Evolutionary conservation across 2,888 invertebrate species (phyloP).

Genomic region (Dynastes grantii): DNA sequence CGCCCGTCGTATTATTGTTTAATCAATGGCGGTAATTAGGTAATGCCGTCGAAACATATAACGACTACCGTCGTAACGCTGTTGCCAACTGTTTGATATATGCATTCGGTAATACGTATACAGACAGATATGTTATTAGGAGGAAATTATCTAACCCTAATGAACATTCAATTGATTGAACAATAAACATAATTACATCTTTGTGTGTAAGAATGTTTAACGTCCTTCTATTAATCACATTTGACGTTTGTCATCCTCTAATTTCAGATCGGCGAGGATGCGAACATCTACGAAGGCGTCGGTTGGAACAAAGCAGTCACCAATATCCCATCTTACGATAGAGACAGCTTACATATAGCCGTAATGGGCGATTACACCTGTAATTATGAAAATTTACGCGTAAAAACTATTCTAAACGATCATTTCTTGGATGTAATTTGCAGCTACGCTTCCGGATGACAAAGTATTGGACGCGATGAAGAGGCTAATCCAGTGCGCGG

Average conservation of each 20-base stretch:
- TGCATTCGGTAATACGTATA: no score
- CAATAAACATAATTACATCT: no score
- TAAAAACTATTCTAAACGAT: background rate
- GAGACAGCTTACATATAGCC: slow-evolving; percentile 76
- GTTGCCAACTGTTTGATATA: no score
- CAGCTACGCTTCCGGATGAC: slow-evolving; percentile 68
- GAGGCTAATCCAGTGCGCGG: slow-evolving; percentile 70
- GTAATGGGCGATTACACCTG: slow-evolving; percentile 75
- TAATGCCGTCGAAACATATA: background rate
- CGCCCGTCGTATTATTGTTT: no score
- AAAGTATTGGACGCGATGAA: slow-evolving; percentile 68
- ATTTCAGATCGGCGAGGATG: slow-evolving; percentile 76
- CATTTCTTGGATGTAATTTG: slow-evolving; percentile 19
- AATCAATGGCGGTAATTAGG: no score
- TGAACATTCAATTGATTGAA: no score
- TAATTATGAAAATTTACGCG: slow-evolving; percentile 58
- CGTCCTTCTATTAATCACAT: no score
- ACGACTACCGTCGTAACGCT: no score
- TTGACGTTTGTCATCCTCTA: no score
- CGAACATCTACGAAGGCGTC: slow-evolving; percentile 77
- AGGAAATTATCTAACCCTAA: no score
- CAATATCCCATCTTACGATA: slow-evolving; percentile 76
- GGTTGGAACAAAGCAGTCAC: slow-evolving; percentile 78
- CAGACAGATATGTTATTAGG: no score
- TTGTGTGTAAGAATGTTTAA: no score